Evolutionary conservation across 2,113 vertebrate genomes (phyloP).

Genomic region (Limnothrissa miodon): DNA sequence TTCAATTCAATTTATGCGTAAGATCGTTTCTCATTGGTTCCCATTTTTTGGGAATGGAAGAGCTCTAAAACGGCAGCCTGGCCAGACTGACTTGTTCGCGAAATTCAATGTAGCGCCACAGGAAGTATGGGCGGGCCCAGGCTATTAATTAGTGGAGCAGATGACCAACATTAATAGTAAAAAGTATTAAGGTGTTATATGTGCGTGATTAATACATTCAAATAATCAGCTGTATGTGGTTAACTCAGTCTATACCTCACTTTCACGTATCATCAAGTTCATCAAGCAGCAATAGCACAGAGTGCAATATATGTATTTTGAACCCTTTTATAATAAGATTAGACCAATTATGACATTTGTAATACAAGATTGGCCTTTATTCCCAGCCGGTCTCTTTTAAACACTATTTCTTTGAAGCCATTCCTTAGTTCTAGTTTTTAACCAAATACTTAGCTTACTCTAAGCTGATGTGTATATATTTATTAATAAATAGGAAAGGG

Average conservation of each 20-base stretch:
- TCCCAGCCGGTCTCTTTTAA: conserved; percentile 33
- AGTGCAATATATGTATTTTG: conserved; percentile 25
- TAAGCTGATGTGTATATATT: conserved; percentile 72
- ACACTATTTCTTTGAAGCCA: conserved; percentile 17
- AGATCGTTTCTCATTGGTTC: too few species aligned
- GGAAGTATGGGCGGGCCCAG: too few species aligned
- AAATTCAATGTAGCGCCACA: too few species aligned
- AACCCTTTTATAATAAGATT: neutral
- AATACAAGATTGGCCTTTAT: conserved; percentile 24
- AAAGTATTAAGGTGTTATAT: conserved; percentile 28
- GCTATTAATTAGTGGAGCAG: neutral
- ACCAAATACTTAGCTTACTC: conserved; percentile 66
- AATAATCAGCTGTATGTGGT: neutral
- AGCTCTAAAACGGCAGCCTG: too few species aligned
- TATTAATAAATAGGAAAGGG: conserved; percentile 71
- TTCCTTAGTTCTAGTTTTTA: conserved; percentile 54
- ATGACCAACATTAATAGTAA: conserved; percentile 15
- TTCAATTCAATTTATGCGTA: too few species aligned
- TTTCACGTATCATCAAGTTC: neutral
- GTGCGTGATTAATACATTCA: neutral
- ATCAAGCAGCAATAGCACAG: neutral
- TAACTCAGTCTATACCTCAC: neutral
- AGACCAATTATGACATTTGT: neutral
- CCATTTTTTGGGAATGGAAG: too few species aligned
- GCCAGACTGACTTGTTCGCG: too few species aligned